Conservation (phyloP, 2,888 invertebrate genomes). For the Incurvaria masculella region DNA sequence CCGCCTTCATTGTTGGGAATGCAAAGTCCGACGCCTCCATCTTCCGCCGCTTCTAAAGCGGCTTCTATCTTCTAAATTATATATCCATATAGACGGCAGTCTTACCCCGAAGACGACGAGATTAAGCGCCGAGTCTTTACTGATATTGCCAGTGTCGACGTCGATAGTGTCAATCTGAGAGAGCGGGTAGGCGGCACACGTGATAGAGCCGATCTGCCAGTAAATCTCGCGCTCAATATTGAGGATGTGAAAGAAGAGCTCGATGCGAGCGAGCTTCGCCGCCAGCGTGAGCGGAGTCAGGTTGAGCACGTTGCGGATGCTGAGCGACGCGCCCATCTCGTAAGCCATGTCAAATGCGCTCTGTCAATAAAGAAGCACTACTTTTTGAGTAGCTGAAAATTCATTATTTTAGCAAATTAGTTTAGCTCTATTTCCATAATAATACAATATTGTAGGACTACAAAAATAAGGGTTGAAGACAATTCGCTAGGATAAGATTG, state of each 20-base stretch:
- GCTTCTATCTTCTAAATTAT: not conserved
- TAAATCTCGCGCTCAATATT: slow-evolving; percentile 95
- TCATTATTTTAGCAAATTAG: too few species aligned
- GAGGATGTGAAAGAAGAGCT: slow-evolving; percentile 96
- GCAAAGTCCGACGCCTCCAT: not conserved
- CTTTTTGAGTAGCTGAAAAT: too few species aligned
- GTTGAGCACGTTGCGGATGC: slow-evolving; percentile 80
- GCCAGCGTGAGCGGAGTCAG: slow-evolving; percentile 91
- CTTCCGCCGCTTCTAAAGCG: not conserved
- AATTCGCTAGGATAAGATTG: too few species aligned
- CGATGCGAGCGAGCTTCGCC: slow-evolving; percentile 88
- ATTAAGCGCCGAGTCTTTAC: slow-evolving; percentile 92
- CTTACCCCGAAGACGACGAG: slow-evolving; percentile 94
- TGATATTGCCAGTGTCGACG: slow-evolving; percentile 86
- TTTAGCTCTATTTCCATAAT: too few species aligned
- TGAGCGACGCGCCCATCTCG: slow-evolving; percentile 87
- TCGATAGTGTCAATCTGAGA: slow-evolving; percentile 95
- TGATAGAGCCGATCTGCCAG: slow-evolving; percentile 96
- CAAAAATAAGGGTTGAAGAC: too few species aligned
- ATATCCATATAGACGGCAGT: too few species aligned
- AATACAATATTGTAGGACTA: too few species aligned
- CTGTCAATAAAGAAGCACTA: too few species aligned
- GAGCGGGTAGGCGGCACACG: slow-evolving; percentile 95
- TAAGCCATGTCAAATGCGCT: slow-evolving; percentile 93
- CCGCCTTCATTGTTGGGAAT: not conserved